Conservation (phyloP, 2,113 vertebrate genomes). For the Zingel zingel region DNA sequence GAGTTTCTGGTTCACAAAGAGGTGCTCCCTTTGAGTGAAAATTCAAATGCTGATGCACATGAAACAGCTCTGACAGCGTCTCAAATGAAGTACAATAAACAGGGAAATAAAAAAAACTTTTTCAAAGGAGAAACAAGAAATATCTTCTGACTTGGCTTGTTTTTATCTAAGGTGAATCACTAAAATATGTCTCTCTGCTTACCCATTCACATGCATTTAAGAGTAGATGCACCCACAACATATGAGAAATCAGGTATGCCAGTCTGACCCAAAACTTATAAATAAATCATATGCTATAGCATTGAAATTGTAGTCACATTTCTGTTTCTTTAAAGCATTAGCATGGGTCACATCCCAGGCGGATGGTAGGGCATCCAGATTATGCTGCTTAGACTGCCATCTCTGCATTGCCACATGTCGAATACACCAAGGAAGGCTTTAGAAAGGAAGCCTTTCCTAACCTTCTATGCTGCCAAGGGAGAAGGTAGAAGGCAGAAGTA, state of each 20-base stretch:
- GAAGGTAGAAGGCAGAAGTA: slow-evolving; percentile 13
- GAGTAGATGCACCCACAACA: slow-evolving; percentile 13
- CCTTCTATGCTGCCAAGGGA: slow-evolving; percentile 27
- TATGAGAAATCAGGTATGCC: background rate
- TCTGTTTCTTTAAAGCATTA: slow-evolving; percentile 39
- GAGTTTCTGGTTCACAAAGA: slow-evolving; percentile 72
- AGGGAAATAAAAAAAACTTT: slow-evolving; percentile 20
- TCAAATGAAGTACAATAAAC: slow-evolving; percentile 64
- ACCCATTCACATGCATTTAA: background rate
- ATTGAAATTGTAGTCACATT: slow-evolving; percentile 28
- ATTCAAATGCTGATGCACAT: slow-evolving; percentile 67
- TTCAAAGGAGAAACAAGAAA: slow-evolving; percentile 44
- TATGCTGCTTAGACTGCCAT: slow-evolving; percentile 48
- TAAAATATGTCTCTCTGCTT: slow-evolving; percentile 24
- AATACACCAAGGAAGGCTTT: slow-evolving; percentile 48
- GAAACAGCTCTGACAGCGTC: slow-evolving; percentile 63
- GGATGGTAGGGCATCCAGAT: slow-evolving; percentile 41
- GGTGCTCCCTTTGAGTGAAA: slow-evolving; percentile 62
- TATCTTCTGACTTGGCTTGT: slow-evolving; percentile 25
- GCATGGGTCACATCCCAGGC: slow-evolving; percentile 31
- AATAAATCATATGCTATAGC: slow-evolving; percentile 25
- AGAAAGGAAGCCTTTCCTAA: slow-evolving; percentile 29
- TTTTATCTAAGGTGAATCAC: slow-evolving; percentile 61
- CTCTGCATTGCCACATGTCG: slow-evolving; percentile 61
- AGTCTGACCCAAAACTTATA: background rate